These are phyloP conservation scores for Leucopsar rothschildi DNA, from an alignment of 2,113 vertebrate genomes.

Conservation along the genomic window DNA sequence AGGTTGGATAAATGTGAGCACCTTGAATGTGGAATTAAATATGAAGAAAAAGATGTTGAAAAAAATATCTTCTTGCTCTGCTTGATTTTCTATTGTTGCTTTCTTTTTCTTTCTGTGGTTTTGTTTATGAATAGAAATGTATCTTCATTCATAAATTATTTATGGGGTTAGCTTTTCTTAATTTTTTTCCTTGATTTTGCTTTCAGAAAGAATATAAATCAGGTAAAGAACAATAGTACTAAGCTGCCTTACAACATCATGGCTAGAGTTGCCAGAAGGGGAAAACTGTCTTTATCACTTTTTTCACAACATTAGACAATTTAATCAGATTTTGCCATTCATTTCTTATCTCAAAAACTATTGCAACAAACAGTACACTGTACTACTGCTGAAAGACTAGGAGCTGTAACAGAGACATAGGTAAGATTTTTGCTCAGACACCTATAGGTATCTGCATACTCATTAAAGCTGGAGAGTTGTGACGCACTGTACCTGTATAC, in stretches of 20 bases:
- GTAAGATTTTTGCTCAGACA: not conserved
- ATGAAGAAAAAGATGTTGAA: not conserved
- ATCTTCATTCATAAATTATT: not conserved
- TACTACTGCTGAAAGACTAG: not conserved
- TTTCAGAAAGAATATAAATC: not conserved
- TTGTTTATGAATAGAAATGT: not conserved
- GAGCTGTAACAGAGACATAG: not conserved
- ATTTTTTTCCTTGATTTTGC: not conserved
- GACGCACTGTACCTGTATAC: not conserved
- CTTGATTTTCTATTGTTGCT: not conserved
- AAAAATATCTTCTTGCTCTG: not conserved
- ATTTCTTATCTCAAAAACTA: not conserved
- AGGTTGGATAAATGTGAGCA: not conserved
- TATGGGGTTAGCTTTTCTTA: not conserved
- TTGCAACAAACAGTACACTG: not conserved
- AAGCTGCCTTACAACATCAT: not conserved
- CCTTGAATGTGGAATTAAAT: not conserved
- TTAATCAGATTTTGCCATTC: not conserved
- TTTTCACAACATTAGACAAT: not conserved
- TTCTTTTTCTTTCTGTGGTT: not conserved
- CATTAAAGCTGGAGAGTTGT: not conserved
- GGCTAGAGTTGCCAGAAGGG: not conserved
- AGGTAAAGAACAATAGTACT: not conserved
- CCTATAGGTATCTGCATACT: not conserved
- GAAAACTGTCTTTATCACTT: not conserved